Base-by-base conservation (phyloP, 2,888 invertebrate species). In the Cybosia mesomella region DNA sequence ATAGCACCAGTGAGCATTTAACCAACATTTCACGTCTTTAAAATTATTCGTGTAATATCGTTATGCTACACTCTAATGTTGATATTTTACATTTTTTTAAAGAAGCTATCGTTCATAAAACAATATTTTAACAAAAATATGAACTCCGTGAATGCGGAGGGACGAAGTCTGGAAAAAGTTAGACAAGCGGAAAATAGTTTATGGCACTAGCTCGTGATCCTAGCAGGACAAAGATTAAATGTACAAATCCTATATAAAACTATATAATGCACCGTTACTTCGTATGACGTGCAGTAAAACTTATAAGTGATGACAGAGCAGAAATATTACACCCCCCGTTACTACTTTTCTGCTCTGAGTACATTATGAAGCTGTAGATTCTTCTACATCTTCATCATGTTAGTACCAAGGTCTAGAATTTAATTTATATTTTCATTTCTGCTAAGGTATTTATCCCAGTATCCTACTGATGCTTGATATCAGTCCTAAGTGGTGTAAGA, bases 251-350 rank as follows among this genome's bases (percentile, higher is more conserved):
- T n/a, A 49, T 49, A n/a, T 49, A 8, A 8, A 49, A 49, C 18
- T n/a, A 49, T n/a, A n/a, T n/a, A 3, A 32, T 43, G 43, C 18
- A 43, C n/a, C 18, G n/a, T 49, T n/a, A 49, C 49, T 18, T 49
- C 49, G 18, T 49, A 49, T 49, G 49, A 49, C n/a, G 49, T n/a
- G n/a, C 15, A 49, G n/a, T 9, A 9, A 49, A 49, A 49, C n/a
- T 49, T 49, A 49, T 49, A 49, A 49, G 49, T 49, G 49, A 49
- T 49, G 49, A 49, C 49, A 49, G 49, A 18, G 49, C 49, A 49
- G 49, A 49, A 49, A 49, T 43, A 9, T 49, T 18, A 49, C 43
- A 49, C 49, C 9, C 49, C n/a, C n/a, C 49, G 8, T 49, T 49
- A 8, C 49, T n/a, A 49, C 28, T 39, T 49, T 49, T 49, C 49